These are phyloP conservation scores for Neoaliturus tenellus DNA, from an alignment of 2,888 invertebrate genomes.

Conservation along the genomic window DNA sequence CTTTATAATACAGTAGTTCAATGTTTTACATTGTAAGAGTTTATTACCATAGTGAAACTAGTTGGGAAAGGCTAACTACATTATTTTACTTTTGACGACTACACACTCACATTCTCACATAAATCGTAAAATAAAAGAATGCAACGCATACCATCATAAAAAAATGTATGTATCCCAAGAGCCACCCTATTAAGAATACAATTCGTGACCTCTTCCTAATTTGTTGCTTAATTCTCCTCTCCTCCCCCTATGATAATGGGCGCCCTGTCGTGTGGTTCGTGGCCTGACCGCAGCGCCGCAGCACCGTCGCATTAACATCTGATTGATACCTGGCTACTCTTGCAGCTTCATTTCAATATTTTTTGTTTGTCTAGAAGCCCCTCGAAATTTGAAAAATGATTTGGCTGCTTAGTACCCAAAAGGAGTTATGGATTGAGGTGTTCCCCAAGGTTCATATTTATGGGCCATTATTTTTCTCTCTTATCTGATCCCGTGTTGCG, in stretches of 20 bases:
- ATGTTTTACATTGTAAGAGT: no score
- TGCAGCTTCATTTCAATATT: conserved; percentile 49
- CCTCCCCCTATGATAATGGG: not conserved
- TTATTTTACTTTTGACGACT: no score
- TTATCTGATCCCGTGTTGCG: conserved; percentile 10
- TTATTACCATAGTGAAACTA: no score
- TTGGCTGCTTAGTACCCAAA: conserved; percentile 43
- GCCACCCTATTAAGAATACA: not conserved
- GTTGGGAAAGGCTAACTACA: no score
- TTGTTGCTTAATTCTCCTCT: not conserved
- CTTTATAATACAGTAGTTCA: no score
- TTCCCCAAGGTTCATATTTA: conserved; percentile 16
- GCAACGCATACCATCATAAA: no score
- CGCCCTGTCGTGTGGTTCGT: not conserved
- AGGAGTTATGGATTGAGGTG: conserved; percentile 46
- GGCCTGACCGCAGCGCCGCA: not conserved
- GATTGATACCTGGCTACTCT: conserved; percentile 41
- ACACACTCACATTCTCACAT: no score
- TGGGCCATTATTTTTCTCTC: conserved; percentile 30
- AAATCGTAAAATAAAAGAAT: no score
- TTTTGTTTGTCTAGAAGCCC: conserved; percentile 46
- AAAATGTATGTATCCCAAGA: no score
- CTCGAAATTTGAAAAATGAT: conserved; percentile 46
- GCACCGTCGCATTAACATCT: not conserved
- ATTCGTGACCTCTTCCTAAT: not conserved